Conservation (phyloP, 2,797 vertebrate species). For the Chromobotia macracanthus region DNA sequence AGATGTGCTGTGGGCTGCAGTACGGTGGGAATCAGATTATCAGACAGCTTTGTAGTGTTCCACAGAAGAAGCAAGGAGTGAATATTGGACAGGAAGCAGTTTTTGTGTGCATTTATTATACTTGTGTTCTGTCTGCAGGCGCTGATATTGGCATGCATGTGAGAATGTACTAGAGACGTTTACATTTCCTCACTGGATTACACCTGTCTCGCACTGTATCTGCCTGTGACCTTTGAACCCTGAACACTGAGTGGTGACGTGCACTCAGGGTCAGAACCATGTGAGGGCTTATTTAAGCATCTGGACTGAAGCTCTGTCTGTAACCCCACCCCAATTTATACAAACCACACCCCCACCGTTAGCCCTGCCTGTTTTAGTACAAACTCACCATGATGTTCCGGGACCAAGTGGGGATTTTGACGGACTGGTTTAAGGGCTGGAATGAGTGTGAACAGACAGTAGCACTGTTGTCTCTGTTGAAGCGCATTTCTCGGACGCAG, state of each 20-base stretch:
- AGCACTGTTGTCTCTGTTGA: conserved; percentile 92
- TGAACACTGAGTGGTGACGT: conserved; percentile 65
- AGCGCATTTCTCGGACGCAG: conserved; percentile 92
- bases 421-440: conserved; percentile 97
- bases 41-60: conserved; percentile 31
- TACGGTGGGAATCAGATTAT: conserved; percentile 48
- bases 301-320: conserved; percentile 74
- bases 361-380: neutral
- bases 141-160: neutral
- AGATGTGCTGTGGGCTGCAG: conserved; percentile 58
- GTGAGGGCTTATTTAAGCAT: conserved; percentile 81
- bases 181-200: neutral
- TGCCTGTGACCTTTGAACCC: conserved; percentile 53
- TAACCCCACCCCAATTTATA: conserved; percentile 63
- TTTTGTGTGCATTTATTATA: too few species aligned
- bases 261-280: conserved; percentile 81
- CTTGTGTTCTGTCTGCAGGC: conserved; percentile 22
- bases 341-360: conserved; percentile 45
- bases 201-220: conserved; percentile 49
- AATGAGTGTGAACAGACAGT: conserved; percentile 98
- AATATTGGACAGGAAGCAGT: too few species aligned
- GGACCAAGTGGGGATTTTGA: conserved; percentile 95
- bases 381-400: conserved; percentile 94
- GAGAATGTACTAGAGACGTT: neutral
- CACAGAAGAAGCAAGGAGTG: too few species aligned